Percentiles rank a stretch among this genome's conserved stretches.
These are phyloP conservation scores for Aplysia californica DNA, from an alignment of 1,140 invertebrate genomes.

Conservation along the genomic window DNA sequence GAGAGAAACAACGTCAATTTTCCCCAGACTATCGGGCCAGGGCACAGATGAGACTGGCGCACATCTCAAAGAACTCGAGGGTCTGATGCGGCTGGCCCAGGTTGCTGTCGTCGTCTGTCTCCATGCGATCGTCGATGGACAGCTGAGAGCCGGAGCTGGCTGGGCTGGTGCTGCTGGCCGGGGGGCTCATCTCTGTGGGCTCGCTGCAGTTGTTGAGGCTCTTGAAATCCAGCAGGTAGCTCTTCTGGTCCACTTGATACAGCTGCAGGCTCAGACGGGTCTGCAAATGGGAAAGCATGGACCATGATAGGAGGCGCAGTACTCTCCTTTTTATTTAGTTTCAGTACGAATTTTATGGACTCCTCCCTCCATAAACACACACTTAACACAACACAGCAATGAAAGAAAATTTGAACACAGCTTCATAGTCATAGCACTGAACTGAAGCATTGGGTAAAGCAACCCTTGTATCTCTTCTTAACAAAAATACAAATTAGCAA, in stretches of 20 bases:
- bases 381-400: too few relatives aligned
- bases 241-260: constrained; percentile 99
- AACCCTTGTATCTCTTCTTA: too few relatives aligned
- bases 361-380: too few relatives aligned
- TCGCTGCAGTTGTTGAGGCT: constrained; percentile 72
- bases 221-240: constrained; percentile 97
- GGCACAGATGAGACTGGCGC: constrained; percentile 96
- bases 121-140: constrained; percentile 65
- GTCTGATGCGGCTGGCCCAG: constrained; percentile 80
- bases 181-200: constrained; percentile 7
- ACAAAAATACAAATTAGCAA: too few relatives aligned
- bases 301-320: neutral
- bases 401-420: too few relatives aligned
- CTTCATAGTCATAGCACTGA: too few relatives aligned
- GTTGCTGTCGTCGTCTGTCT: constrained; percentile 53
- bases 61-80: constrained; percentile 99
- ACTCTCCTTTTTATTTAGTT: too few relatives aligned
- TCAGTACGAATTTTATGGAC: too few relatives aligned
- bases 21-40: constrained; percentile 84
- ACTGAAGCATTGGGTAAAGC: too few relatives aligned
- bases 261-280: constrained; percentile 98
- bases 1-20: too few relatives aligned
- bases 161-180: neutral
- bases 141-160: constrained; percentile 20
- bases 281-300: constrained; percentile 39